Conservation (phyloP, 92 coral and sea anemone genomes). For the Parazoanthus swiftii region DNA sequence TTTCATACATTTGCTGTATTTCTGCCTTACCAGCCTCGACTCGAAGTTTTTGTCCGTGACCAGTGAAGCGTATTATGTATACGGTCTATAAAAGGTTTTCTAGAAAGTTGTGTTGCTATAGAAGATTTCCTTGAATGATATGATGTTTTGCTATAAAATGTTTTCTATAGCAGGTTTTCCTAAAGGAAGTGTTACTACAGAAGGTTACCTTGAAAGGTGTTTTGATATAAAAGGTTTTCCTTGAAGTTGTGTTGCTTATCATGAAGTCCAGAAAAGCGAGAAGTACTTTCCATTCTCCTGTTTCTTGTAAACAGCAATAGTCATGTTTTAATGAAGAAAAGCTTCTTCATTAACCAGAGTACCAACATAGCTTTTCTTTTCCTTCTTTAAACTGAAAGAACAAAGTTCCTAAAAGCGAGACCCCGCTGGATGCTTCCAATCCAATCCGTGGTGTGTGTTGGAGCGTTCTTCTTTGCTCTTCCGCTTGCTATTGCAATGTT, state of each 20-base stretch:
- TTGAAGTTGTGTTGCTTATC: background rate
- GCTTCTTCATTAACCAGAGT: too few species aligned
- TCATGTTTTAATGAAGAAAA: too few species aligned
- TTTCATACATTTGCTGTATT: too few species aligned
- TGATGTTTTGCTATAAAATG: background rate
- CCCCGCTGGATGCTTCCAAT: conserved; percentile 82
- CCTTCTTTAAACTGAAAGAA: conserved; percentile 43
- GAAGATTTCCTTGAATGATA: background rate
- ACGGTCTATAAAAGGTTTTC: background rate
- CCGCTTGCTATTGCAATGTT: conserved; percentile 95
- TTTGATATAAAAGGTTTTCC: background rate
- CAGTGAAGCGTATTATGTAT: too few species aligned
- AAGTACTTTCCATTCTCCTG: too few species aligned
- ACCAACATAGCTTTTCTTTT: too few species aligned
- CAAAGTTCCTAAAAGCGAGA: conserved; percentile 75
- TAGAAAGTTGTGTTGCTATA: background rate
- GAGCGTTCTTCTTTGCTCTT: conserved; percentile 84
- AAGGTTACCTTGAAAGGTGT: background rate
- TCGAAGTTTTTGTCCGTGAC: too few species aligned
- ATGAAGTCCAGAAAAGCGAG: too few species aligned
- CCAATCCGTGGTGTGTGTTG: conserved; percentile 83
- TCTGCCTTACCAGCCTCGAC: too few species aligned
- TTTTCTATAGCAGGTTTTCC: background rate
- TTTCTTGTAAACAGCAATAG: too few species aligned
- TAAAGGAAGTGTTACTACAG: background rate